A percentile compares a stretch with the other conserved stretches of the same genome.
These are phyloP conservation scores for Bos indicus DNA, from an alignment of 2,113 vertebrate genomes.

Conservation along the genomic window DNA sequence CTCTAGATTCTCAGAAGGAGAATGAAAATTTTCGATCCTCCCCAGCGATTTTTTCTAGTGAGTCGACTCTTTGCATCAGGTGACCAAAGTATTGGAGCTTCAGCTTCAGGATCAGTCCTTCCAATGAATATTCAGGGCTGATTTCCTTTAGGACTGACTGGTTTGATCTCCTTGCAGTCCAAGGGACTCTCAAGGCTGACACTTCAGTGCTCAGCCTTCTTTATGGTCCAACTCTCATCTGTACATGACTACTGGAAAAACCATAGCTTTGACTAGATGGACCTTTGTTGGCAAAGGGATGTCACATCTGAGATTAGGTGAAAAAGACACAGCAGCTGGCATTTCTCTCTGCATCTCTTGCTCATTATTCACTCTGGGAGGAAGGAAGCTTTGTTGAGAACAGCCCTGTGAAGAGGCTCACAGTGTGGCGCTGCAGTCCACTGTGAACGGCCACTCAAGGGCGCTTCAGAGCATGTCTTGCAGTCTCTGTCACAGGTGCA, in stretches of 20 bases:
- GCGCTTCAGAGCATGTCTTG: accelerated
- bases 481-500: background rate
- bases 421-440: accelerated
- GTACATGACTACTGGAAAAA: background rate
- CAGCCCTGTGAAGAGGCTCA: background rate
- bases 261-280: background rate
- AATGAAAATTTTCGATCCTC: background rate
- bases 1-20: background rate
- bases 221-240: background rate
- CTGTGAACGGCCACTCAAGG: accelerated
- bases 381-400: background rate
- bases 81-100: background rate
- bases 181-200: background rate
- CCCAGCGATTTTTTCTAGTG: background rate
- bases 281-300: background rate
- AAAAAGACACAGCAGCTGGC: background rate
- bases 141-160: background rate
- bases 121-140: background rate
- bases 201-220: background rate
- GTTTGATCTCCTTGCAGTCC: background rate
- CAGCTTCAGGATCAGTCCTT: background rate
- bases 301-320: background rate
- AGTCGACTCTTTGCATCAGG: background rate
- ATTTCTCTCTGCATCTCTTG: background rate
- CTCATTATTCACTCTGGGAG: background rate